Percentiles rank a stretch among this genome's conserved stretches.
These are phyloP conservation scores for Agrilus biguttatus DNA, from an alignment of 2,888 invertebrate genomes.

Conservation along the genomic window DNA sequence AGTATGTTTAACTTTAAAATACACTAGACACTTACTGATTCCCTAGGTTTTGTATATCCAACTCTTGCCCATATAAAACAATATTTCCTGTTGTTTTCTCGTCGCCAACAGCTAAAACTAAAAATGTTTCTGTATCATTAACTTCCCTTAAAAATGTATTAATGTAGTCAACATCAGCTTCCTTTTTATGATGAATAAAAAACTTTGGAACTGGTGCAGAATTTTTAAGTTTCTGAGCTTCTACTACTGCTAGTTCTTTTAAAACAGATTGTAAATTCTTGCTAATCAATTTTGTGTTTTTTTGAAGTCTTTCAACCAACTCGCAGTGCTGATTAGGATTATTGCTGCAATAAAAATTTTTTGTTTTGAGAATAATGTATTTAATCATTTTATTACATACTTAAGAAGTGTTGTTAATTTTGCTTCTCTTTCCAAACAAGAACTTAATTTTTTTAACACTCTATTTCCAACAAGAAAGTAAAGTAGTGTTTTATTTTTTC, in stretches of 20 bases:
- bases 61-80: slow-evolving; percentile 39
- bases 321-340: slow-evolving; percentile 55
- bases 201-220: slow-evolving; percentile 37
- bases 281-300: slow-evolving; percentile 45
- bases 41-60: slow-evolving; percentile 39
- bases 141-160: slow-evolving; percentile 50
- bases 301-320: slow-evolving; percentile 59
- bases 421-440: slow-evolving; percentile 50
- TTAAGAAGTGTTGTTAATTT: slow-evolving; percentile 53
- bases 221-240: slow-evolving; percentile 45
- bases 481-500: slow-evolving; percentile 46
- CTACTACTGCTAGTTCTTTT: slow-evolving; percentile 54
- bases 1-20: no score
- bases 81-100: slow-evolving; percentile 45
- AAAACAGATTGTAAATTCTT: slow-evolving; percentile 52
- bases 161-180: slow-evolving; percentile 67
- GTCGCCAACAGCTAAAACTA: slow-evolving; percentile 59
- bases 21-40: slow-evolving; percentile 40
- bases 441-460: slow-evolving; percentile 44
- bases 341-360: slow-evolving; percentile 38
- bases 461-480: slow-evolving; percentile 62
- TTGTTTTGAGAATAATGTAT: neutral
- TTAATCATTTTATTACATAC: slow-evolving; percentile 33
- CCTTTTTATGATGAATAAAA: slow-evolving; percentile 48
- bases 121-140: slow-evolving; percentile 40